A percentile compares a stretch with the other conserved stretches of the same genome.
Conservation (phyloP, 1,140 invertebrate species). For the Apocrypta bakeri region DNA sequence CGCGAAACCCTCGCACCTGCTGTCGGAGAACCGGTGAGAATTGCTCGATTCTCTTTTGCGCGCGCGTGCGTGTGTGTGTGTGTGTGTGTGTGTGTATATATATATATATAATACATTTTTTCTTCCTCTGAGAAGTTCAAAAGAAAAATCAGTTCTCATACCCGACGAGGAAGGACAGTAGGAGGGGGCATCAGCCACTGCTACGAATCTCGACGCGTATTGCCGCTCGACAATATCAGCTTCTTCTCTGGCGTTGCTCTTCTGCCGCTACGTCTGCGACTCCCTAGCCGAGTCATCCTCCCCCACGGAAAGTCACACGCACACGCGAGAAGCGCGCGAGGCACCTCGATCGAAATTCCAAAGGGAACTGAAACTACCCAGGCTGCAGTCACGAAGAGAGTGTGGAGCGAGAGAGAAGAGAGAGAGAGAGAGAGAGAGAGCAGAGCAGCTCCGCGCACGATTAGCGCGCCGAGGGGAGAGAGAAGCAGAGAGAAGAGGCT, state of each 20-base stretch:
- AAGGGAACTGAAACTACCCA: constrained; percentile 50
- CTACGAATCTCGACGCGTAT: neutral
- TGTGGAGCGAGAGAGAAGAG: constrained; percentile 36
- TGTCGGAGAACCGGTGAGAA: neutral
- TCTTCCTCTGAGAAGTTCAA: too few species aligned
- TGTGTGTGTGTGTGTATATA: too few species aligned
- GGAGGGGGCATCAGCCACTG: neutral
- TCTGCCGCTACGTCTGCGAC: neutral
- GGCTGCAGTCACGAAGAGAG: constrained; percentile 19
- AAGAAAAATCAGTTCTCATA: neutral
- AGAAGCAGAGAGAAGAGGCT: constrained; percentile 18
- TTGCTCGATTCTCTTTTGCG: neutral
- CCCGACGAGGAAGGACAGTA: neutral
- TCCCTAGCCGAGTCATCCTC: neutral
- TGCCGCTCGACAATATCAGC: too few species aligned
- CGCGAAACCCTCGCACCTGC: neutral
- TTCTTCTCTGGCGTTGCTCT: neutral
- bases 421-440: constrained; percentile 45
- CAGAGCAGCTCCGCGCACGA: constrained; percentile 7
- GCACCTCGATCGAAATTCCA: constrained; percentile 48
- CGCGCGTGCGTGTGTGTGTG: too few species aligned
- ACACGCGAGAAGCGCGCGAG: neutral
- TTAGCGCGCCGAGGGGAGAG: constrained; percentile 9
- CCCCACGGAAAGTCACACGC: neutral
- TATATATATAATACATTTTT: too few species aligned